Evolutionary conservation across 2,797 vertebrate species (phyloP), one percentile per base, ranked within the genome.

Genomic region (Melanitta fusca): DNA sequence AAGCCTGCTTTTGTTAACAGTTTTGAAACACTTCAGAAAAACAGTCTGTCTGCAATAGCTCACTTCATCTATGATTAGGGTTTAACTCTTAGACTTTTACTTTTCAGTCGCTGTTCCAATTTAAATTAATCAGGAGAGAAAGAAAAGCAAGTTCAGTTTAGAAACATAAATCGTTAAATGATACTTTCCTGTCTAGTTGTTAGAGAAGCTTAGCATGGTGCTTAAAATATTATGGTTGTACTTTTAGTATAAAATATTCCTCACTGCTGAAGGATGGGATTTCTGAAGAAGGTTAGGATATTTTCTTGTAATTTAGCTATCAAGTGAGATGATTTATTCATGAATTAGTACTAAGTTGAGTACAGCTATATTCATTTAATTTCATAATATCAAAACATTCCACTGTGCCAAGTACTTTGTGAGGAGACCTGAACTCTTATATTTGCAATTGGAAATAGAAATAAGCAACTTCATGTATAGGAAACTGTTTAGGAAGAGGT

Each of bases 1-100:
- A 91, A 93, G 60, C 16, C 64, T 73, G n/a, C 85, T 95, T 24
- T 30, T 88, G 36, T 49, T 95, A 90, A 70, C 62, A 91, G 85
- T 94, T 94, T 87, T 68, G 90, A 87, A 95, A 71, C 57, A 51
- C 32, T 91, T 95, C 8, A 90, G 60, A 71, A 90, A 91, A 86
- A 82, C 64, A 90, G 64, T 43, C 39, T 70, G 28, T 91, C 61
- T 92, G 49, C 49, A 73, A 60, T 85, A 82, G n/a, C 68, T 36
- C 30, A 32, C 57, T 81, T 93, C 68, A 32, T 38, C 53, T 88
- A 7, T 82, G 57, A 86, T 78, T 94, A 70, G 83, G 62, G 25
- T 81, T 81, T 75, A 73, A 90, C 36, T 80, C 58, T 79, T 88
- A 85, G 41, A 66, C 72, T 81, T 84, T 43, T 24, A 80, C 45